phyloP scores from a whole-genome alignment of 1,140 invertebrate genomes.

The Daktulosphaira vitifoliae region DNA sequence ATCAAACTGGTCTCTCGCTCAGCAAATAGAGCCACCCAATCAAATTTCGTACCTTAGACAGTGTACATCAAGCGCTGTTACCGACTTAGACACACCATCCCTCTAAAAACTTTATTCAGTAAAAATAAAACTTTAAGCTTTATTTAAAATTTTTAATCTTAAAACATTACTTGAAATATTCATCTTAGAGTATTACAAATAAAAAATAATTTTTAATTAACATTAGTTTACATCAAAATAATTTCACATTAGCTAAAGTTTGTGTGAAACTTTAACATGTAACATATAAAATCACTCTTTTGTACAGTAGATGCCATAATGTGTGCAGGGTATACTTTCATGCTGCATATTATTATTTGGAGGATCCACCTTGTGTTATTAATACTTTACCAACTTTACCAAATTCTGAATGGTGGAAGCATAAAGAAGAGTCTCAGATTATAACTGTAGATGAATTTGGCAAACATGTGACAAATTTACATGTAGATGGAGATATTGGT shows the following conservation, averaged over 20 bases:
- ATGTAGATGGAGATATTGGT: constrained; percentile 80
- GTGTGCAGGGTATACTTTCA: constrained; percentile 66
- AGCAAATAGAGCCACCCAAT: too few relatives aligned
- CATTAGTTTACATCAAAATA: too few relatives aligned
- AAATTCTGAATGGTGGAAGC: constrained; percentile 50
- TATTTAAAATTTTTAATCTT: too few relatives aligned
- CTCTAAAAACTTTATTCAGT: too few relatives aligned
- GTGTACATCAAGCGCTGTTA: too few relatives aligned
- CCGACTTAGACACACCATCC: too few relatives aligned
- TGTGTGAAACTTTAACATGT: constrained; percentile 7
- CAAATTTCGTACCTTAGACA: too few relatives aligned
- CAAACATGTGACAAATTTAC: constrained; percentile 69
- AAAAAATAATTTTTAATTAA: too few relatives aligned
- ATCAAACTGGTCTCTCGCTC: too few relatives aligned
- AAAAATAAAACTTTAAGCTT: too few relatives aligned
- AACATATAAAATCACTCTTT: constrained; percentile 16
- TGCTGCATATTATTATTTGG: constrained; percentile 73
- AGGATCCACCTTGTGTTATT: constrained; percentile 56
- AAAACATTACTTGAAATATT: too few relatives aligned
- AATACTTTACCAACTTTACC: constrained; percentile 45
- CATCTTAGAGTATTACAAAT: too few relatives aligned
- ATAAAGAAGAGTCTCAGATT: constrained; percentile 53
- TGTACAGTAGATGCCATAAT: constrained; percentile 33
- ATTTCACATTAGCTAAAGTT: neutral
- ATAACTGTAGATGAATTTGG: constrained; percentile 59